These are phyloP conservation scores for Drosophila kanekoi DNA, from an alignment of 2,888 invertebrate species.

Conservation along the genomic window DNA sequence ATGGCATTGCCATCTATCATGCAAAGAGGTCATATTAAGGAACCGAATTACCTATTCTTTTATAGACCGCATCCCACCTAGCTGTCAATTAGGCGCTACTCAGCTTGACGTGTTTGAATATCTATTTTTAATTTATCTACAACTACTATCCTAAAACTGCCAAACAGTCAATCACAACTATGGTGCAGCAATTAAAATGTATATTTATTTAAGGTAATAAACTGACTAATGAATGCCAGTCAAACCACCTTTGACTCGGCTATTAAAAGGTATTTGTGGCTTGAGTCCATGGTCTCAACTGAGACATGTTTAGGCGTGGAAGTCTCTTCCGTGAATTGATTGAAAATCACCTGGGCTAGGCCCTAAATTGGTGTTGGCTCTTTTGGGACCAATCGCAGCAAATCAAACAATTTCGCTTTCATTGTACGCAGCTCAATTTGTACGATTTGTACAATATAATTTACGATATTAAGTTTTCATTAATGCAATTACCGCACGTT, in stretches of 20 bases:
- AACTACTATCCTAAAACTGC: not conserved
- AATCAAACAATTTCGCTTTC: slow-evolving; percentile 77
- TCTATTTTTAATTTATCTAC: not conserved
- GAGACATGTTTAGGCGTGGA: slow-evolving; percentile 44
- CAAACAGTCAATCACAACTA: not conserved
- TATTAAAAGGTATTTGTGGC: not conserved
- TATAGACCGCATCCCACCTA: not conserved
- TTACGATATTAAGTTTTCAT: slow-evolving; percentile 78
- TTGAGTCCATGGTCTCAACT: not conserved
- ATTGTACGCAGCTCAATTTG: slow-evolving; percentile 79
- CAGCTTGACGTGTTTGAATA: too few relatives aligned
- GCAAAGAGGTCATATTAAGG: not conserved
- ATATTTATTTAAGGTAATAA: not conserved
- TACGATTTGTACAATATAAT: slow-evolving; percentile 77
- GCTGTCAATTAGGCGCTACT: not conserved
- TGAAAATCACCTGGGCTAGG: slow-evolving; percentile 44
- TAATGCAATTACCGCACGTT: slow-evolving; percentile 76
- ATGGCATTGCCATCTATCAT: not conserved
- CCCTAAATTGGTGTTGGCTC: slow-evolving; percentile 20
- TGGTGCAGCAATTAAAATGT: too few relatives aligned
- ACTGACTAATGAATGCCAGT: not conserved
- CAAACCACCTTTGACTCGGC: not conserved
- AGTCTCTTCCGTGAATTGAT: slow-evolving; percentile 46
- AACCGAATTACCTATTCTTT: not conserved
- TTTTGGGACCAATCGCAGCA: slow-evolving; percentile 40